Percentiles rank a stretch among this genome's conserved stretches.
Evolutionary conservation across 2,888 invertebrate genomes (phyloP).

Genomic region (Elysia crispata): DNA sequence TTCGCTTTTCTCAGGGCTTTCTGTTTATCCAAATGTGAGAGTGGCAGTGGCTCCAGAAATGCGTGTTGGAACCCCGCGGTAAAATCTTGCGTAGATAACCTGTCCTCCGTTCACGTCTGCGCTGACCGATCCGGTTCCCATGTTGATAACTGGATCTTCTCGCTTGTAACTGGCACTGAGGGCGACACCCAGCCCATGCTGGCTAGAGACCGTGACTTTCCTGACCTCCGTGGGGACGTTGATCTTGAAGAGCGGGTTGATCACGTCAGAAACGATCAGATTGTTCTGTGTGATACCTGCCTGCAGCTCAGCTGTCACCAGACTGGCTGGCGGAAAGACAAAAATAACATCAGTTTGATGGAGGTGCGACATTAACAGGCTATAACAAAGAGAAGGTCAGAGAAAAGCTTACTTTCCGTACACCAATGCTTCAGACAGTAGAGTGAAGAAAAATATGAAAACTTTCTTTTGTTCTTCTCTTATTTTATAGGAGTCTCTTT

Average conservation of each 20-base stretch:
- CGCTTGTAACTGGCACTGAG: neutral
- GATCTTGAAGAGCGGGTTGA: constrained; percentile 29
- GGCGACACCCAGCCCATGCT: neutral
- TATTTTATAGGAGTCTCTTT: no score
- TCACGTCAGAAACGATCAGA: constrained; percentile 18
- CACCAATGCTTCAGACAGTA: no score
- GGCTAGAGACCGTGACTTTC: neutral
- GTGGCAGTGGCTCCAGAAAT: neutral
- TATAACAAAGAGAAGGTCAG: no score
- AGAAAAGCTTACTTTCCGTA: no score
- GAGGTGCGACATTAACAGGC: no score
- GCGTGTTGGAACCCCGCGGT: neutral
- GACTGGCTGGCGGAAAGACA: neutral
- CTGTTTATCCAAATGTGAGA: neutral
- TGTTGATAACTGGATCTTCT: neutral
- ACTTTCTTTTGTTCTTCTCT: no score
- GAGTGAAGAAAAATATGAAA: no score
- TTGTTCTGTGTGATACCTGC: neutral
- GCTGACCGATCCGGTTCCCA: neutral
- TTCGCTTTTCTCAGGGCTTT: no score
- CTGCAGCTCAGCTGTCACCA: neutral
- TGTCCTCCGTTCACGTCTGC: neutral
- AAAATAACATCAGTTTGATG: no score
- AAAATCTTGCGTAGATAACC: neutral
- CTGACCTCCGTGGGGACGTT: neutral